Base-by-base conservation (phyloP, 2,797 vertebrate genomes). In the Hylomyscus alleni region DNA sequence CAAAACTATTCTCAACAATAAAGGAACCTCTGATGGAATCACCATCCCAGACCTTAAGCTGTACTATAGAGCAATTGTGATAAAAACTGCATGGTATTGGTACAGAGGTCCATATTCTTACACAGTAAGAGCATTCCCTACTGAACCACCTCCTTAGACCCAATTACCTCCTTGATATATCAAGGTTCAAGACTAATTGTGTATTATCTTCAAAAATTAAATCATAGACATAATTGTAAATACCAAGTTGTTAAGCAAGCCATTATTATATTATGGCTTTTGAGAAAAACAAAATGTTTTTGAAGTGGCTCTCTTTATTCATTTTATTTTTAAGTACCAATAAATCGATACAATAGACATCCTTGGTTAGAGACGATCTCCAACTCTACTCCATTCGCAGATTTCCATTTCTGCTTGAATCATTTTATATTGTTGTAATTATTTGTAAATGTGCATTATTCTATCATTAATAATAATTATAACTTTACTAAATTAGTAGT, bases 151-250 rank as follows among this genome's bases (percentile, higher is more conserved):
- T 44, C 11, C 52, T 56, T 37, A 75, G 69, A 31, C 52, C 17
- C 26, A 75, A 14, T 76, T 22, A 73, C 54, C 24, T 15, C 34
- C 7, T 93, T 92, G 54, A 87, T 75, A 89, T 47, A 78, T 72
- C 40, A 87, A 78, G 6, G 9, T 72, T 87, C 24, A 77, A 22
- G 8, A 72, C 40, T 94, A 96, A 58, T 52, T 86, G 72, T 93
- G 86, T 95, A 8, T 90, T 86, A 91, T 86, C 19, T 87, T 77
- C 12, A 82, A 77, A 95, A 92, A 77, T 44, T 44, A 84, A 81
- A 52, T 81, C 31, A 86, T 89, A 80, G 37, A 11, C 77, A n/a
- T 44, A 81, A 69, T 91, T 94, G 62, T 95, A 86, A 50, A 58
- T 84, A 89, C 54, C 4, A 58, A 44, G n/a, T 90, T 60, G 4